phyloP scores from a whole-genome alignment of 2,113 vertebrate genomes.

The Salvelinus alpinus region DNA sequence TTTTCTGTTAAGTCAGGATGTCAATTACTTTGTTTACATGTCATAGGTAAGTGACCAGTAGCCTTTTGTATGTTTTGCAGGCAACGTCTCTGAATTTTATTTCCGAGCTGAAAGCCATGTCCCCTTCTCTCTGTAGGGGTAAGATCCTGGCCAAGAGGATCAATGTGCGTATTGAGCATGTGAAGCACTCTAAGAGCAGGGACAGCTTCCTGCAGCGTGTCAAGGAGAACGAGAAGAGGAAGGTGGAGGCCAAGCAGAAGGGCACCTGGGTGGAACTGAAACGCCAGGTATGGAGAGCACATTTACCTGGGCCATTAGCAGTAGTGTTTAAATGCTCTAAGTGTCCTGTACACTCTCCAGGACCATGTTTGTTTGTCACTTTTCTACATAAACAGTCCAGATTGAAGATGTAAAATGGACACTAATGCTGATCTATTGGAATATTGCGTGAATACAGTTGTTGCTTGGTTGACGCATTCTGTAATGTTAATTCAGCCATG shows the following conservation, averaged over 20 bases:
- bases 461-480: no score
- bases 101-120: background rate
- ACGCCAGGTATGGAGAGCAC: conserved; percentile 81
- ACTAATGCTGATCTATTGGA: no score
- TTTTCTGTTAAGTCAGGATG: no score
- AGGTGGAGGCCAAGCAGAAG: conserved; percentile 90
- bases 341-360: no score
- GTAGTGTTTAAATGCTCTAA: no score
- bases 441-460: no score
- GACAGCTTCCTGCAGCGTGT: conserved; percentile 97
- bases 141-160: conserved; percentile 98
- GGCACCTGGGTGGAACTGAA: conserved; percentile 95
- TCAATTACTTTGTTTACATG: no score
- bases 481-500: no score
- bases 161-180: conserved; percentile 96
- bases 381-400: background rate
- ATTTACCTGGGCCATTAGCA: background rate
- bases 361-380: no score
- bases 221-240: conserved; percentile 90
- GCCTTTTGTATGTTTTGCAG: background rate
- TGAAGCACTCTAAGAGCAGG: conserved; percentile 98
- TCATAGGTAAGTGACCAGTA: no score
- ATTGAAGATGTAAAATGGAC: no score
- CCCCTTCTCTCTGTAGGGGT: conserved; percentile 73
- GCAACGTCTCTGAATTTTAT: background rate